A percentile compares a stretch with the other conserved stretches of the same genome.
These are phyloP conservation scores for Andrena bicolor DNA, from an alignment of 2,888 invertebrate species.

Conservation along the genomic window DNA sequence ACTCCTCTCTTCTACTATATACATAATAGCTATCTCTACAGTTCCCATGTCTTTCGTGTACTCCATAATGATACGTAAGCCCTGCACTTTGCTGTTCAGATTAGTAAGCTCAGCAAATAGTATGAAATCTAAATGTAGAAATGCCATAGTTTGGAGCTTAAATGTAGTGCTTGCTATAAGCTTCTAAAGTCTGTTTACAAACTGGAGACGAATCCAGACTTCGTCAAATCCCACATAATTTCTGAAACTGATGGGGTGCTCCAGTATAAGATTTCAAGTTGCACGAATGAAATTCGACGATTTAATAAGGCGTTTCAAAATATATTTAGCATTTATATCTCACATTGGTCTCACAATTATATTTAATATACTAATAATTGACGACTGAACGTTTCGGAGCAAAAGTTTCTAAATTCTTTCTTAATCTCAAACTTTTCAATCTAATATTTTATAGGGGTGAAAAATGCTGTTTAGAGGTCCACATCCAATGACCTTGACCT, in stretches of 20 bases:
- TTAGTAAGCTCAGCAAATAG: conserved; percentile 18
- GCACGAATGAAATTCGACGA: no score
- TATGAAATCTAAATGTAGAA: neutral
- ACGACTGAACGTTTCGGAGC: no score
- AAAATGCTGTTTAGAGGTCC: no score
- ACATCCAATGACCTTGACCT: no score
- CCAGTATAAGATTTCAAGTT: no score
- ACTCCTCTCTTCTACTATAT: neutral
- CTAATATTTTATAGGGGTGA: no score
- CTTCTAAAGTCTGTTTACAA: conserved; percentile 8
- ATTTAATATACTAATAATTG: no score
- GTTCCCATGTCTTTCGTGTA: conserved; percentile 2
- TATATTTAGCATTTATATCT: no score
- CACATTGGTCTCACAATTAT: no score
- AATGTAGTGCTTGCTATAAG: conserved; percentile 22
- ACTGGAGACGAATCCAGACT: neutral
- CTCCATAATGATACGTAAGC: conserved; percentile 3
- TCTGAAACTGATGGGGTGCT: neutral
- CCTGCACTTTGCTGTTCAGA: neutral
- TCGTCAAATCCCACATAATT: neutral
- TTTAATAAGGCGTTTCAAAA: no score
- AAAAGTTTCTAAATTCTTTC: no score
- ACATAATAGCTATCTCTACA: neutral
- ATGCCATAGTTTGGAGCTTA: conserved; percentile 1
- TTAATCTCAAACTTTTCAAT: no score